These are phyloP conservation scores for Rhynchopsitta pachyrhyncha DNA, from an alignment of 2,113 vertebrate species.

Conservation along the genomic window DNA sequence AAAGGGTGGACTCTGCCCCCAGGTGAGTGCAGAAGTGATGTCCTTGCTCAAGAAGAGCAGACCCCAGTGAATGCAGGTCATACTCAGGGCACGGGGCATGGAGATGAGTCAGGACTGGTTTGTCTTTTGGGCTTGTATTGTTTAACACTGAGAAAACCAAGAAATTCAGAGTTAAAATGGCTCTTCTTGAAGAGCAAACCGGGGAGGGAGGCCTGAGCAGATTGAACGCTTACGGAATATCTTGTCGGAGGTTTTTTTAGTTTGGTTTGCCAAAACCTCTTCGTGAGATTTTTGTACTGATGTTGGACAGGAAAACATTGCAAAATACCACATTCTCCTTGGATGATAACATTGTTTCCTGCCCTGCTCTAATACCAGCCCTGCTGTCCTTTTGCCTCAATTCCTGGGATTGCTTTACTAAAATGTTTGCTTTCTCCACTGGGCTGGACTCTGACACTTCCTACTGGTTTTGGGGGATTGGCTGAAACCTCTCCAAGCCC, in stretches of 20 bases:
- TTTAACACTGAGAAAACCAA: background rate
- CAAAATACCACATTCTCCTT: constrained; percentile 45
- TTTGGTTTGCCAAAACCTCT: constrained; percentile 26
- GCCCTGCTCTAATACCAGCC: constrained; percentile 5
- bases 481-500: background rate
- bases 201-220: background rate
- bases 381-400: background rate
- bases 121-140: background rate
- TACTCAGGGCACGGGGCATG: background rate
- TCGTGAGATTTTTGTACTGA: background rate
- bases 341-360: constrained; percentile 47
- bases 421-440: background rate
- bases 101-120: background rate
- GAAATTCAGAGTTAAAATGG: background rate
- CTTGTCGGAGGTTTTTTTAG: background rate
- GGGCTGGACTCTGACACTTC: constrained; percentile 6
- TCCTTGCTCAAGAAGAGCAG: background rate
- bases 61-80: too few species aligned
- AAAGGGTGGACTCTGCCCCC: background rate
- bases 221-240: background rate
- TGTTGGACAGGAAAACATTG: constrained; percentile 38
- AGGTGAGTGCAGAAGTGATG: background rate
- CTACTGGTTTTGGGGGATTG: background rate
- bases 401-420: constrained; percentile 38
- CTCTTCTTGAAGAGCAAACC: background rate